phyloP scores from a whole-genome alignment of 2,113 vertebrate species.

The Anarhynchus alexandrinus region DNA sequence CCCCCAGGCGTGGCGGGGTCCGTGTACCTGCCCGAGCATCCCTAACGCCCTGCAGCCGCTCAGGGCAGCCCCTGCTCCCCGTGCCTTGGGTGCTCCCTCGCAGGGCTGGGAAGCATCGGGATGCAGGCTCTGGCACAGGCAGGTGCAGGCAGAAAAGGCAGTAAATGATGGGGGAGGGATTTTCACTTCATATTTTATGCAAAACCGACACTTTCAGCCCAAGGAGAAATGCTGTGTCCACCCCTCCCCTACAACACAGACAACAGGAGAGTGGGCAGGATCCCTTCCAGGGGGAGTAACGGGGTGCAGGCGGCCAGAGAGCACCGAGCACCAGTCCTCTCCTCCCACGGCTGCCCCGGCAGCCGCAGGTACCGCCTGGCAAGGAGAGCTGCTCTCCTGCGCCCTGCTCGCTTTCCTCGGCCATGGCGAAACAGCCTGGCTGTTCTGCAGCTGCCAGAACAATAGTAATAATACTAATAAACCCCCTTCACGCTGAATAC shows the following conservation, averaged over 20 bases:
- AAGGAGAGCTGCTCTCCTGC: background rate
- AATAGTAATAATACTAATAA: conserved; percentile 24
- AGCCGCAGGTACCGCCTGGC: background rate
- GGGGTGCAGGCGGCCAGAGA: accelerated
- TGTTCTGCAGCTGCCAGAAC: conserved; percentile 45
- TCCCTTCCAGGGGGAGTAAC: background rate
- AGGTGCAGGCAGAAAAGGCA: background rate
- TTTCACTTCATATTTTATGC: background rate
- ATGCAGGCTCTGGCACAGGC: background rate
- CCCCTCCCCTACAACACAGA: background rate
- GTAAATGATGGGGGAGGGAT: background rate
- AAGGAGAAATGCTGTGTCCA: background rate
- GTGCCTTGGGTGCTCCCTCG: background rate
- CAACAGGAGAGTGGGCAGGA: background rate
- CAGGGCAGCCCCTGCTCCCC: background rate
- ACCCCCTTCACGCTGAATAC: background rate
- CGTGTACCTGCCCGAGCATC: background rate
- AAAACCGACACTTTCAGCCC: background rate
- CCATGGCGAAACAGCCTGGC: background rate
- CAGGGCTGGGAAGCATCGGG: background rate
- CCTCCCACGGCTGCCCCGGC: accelerated
- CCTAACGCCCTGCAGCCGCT: background rate
- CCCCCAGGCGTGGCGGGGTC: accelerated
- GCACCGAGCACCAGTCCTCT: background rate
- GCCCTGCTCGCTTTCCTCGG: background rate